Evolutionary conservation across 2,113 vertebrate species (phyloP), one percentile per base, ranked within the genome.

Genomic region (Hymenochirus boettgeri): DNA sequence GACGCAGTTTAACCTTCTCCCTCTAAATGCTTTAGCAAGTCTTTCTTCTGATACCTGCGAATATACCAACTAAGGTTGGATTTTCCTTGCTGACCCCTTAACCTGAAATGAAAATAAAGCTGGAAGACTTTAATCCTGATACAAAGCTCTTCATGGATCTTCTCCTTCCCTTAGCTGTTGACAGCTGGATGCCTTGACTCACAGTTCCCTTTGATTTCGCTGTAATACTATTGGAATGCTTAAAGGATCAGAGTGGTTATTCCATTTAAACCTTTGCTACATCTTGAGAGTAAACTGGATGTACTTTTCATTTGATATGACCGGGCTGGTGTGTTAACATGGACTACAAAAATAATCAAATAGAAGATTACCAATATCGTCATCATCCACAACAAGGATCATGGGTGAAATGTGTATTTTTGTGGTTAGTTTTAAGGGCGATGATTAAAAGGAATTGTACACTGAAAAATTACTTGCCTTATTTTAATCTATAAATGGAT

Each of bases 101-200:
- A 84, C 84, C 86, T 79, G 76, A 80, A 84, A 81, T 86, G 76
- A 87, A 84, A 87, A 87, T 85, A 84, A 80, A 84, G 80, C 77
- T 75, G 70, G 45, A 74, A 78, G 76, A 73, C 82, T 79, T 82
- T 82, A 79, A 80, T 78, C 81, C 77, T 71, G 72, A 75, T 0
- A 52, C 31, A 1, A 69, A 80, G 53, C 77, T 60, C 75, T 76
- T 79, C 76, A 66, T 26, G 56, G 71, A 56, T 61, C 11, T 60
- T 21, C 70, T 82, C 69, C 81, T 78, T 84, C 72, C 75, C 77
- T 48, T 70, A 78, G 79, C 79, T 88, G 86, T 80, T 89, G 88
- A 90, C 86, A 90, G 85, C 79, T 81, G 27, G 74, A 82, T 84
- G 83, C 79, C 83, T 78, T 79, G 72, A 76, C 64, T 73, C 75